These are phyloP conservation scores for Tetramorium bicarinatum DNA, from an alignment of 2,888 invertebrate genomes.

Conservation along the genomic window DNA sequence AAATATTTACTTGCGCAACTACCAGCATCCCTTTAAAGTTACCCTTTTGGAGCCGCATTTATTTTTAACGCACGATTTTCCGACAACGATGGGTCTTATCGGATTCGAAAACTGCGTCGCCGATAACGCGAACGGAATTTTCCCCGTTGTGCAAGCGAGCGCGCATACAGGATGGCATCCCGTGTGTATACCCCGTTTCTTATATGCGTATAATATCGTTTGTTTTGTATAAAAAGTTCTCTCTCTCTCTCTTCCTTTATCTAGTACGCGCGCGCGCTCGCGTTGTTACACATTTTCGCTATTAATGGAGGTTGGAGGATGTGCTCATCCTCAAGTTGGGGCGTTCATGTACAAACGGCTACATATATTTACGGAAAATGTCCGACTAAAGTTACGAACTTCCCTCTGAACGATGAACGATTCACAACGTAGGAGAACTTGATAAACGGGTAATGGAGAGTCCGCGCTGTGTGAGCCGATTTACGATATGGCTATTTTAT, in stretches of 20 bases:
- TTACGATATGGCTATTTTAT: constrained; percentile 36
- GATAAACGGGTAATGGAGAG: constrained; percentile 47
- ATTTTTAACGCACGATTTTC: constrained; percentile 46
- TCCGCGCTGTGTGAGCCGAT: constrained; percentile 26
- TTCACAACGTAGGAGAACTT: constrained; percentile 36
- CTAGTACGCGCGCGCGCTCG: background rate
- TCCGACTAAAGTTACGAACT: constrained; percentile 47
- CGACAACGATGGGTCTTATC: constrained; percentile 30
- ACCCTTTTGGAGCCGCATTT: constrained; percentile 35
- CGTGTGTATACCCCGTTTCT: background rate
- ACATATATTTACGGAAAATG: constrained; percentile 36
- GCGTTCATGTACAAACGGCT: constrained; percentile 28
- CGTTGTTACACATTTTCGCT: constrained; percentile 48
- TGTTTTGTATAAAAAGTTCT: constrained; percentile 31
- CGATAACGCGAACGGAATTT: constrained; percentile 15
- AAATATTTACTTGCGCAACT: constrained; percentile 51
- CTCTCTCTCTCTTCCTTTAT: no score
- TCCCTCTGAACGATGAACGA: constrained; percentile 32
- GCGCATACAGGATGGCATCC: background rate
- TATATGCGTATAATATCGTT: background rate
- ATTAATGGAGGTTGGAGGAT: constrained; percentile 27
- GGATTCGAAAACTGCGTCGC: constrained; percentile 1
- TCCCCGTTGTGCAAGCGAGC: background rate
- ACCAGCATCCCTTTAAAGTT: constrained; percentile 48
- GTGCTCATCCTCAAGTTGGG: constrained; percentile 22